Percentiles rank a stretch among this genome's conserved stretches.
Conservation (phyloP, 2,797 vertebrate species). For the Atherinosoma microstoma region DNA sequence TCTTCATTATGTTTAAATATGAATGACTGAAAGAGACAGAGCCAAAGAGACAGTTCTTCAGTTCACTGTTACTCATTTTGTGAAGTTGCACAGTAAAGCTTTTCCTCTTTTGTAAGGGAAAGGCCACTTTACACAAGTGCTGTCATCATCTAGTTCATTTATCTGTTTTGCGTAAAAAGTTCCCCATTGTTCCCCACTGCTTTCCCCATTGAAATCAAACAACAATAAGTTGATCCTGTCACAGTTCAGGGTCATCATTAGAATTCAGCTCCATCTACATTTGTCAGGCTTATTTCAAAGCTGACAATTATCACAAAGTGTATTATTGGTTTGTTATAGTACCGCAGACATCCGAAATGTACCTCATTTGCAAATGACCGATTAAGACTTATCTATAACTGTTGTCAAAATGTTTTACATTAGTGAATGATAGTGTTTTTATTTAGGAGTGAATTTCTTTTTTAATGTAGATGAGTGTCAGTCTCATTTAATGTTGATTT, state of each 20-base stretch:
- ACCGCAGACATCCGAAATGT: constrained; percentile 19
- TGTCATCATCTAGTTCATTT: not conserved
- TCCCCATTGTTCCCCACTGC: not conserved
- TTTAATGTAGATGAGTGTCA: constrained; percentile 17
- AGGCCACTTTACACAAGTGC: constrained; percentile 13
- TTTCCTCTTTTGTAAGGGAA: constrained; percentile 2
- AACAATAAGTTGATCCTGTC: not conserved
- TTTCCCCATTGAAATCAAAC: no score
- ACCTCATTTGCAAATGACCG: constrained; percentile 49
- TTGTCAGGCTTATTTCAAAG: not conserved
- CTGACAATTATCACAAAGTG: not conserved
- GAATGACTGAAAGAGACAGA: constrained; percentile 21
- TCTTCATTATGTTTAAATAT: constrained; percentile 1
- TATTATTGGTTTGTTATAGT: not conserved
- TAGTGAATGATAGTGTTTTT: constrained; percentile 17
- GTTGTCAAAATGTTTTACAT: constrained; percentile 38
- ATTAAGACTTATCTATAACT: constrained; percentile 27
- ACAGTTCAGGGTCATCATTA: constrained; percentile 10
- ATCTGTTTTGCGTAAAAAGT: not conserved
- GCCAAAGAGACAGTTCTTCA: constrained; percentile 6
- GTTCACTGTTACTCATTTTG: not conserved
- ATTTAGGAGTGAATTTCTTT: constrained; percentile 17
- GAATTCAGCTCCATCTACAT: constrained; percentile 1
- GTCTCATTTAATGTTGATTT: constrained; percentile 30
- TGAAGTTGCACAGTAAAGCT: constrained; percentile 14